Evolutionary conservation across 2,113 vertebrate genomes (phyloP).

Genomic region (Empidonax traillii): DNA sequence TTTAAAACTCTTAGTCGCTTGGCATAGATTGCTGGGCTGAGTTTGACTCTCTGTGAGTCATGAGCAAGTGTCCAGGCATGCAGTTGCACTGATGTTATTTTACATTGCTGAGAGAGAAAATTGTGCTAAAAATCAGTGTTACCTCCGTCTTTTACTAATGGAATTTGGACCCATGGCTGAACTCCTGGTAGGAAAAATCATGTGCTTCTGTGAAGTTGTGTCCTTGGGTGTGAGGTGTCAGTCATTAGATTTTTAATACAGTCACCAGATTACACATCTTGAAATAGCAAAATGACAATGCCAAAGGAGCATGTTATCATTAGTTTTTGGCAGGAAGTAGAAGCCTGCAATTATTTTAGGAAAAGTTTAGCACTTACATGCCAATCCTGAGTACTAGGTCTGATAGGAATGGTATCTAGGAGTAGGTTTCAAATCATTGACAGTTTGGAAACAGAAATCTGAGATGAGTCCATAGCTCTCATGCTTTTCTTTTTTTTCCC

Average conservation of each 20-base stretch:
- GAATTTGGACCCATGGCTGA: background rate
- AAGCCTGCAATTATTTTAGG: background rate
- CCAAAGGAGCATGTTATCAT: background rate
- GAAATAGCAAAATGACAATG: background rate
- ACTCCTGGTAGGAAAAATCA: background rate
- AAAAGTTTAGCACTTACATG: background rate
- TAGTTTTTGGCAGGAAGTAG: background rate
- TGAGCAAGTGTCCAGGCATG: background rate
- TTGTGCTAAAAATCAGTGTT: background rate
- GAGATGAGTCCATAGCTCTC: background rate
- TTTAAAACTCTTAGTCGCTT: background rate
- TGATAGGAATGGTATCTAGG: background rate
- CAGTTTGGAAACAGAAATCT: background rate
- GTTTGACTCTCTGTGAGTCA: background rate
- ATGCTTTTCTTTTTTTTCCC: background rate
- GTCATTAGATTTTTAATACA: background rate
- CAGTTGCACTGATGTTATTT: background rate
- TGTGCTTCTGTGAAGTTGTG: background rate
- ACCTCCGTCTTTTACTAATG: background rate
- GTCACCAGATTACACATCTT: background rate
- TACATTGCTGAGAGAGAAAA: background rate
- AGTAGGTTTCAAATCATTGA: background rate
- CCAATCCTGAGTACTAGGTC: background rate
- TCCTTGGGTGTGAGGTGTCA: background rate
- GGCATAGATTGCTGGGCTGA: background rate